These are phyloP conservation scores for Uloborus diversus DNA, from an alignment of 1,140 invertebrate genomes.

Conservation along the genomic window DNA sequence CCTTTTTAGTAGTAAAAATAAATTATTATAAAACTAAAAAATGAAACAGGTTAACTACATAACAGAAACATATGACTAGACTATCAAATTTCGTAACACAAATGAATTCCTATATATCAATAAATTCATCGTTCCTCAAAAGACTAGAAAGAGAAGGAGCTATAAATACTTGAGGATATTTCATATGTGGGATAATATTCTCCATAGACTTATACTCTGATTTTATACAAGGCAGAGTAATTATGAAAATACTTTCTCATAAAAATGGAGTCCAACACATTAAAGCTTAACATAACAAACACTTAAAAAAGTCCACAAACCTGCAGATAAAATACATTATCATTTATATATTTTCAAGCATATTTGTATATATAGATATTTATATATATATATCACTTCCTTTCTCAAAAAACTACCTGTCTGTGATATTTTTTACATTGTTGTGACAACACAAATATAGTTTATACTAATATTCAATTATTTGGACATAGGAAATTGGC, in stretches of 20 bases:
- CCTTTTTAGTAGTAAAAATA: no score
- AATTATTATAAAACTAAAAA: no score
- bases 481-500: not conserved
- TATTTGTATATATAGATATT: conserved; percentile 31
- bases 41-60: no score
- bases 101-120: no score
- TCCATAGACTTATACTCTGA: not conserved
- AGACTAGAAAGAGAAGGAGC: no score
- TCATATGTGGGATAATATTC: not conserved
- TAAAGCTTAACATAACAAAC: conserved; percentile 16
- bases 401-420: conserved; percentile 9
- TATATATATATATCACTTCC: conserved; percentile 43
- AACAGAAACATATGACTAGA: no score
- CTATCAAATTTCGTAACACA: no score
- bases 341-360: conserved; percentile 31
- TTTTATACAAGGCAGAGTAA: conserved; percentile 46
- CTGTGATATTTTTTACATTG: not conserved
- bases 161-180: not conserved
- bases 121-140: no score
- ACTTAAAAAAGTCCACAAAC: conserved; percentile 41
- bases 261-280: conserved; percentile 43
- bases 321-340: conserved; percentile 50
- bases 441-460: conserved; percentile 6
- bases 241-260: conserved; percentile 55
- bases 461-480: conserved; percentile 7